phyloP scores from a whole-genome alignment of 2,113 vertebrate genomes.

The Notiomystis cincta region DNA sequence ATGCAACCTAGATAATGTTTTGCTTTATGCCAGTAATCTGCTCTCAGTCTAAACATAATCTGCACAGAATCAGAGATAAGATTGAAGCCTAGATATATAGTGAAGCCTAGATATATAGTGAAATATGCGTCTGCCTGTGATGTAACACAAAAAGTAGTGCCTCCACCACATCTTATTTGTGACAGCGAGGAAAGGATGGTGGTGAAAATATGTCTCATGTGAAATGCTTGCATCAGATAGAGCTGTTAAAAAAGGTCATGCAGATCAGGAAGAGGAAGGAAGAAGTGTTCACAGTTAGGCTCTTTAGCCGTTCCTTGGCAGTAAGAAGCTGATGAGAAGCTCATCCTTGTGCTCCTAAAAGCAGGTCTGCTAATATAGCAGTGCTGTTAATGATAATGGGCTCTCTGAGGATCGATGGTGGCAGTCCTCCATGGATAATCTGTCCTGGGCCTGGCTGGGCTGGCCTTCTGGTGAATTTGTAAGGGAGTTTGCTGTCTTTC shows the following conservation, averaged over 20 bases:
- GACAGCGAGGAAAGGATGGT: neutral
- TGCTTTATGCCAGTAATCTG: neutral
- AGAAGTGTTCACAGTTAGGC: neutral
- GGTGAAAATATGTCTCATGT: neutral
- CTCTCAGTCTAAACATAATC: neutral
- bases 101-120: neutral
- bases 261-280: neutral
- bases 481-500: neutral
- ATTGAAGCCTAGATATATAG: neutral
- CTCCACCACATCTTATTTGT: neutral
- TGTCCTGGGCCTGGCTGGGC: neutral
- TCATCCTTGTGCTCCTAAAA: neutral
- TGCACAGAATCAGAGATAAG: neutral
- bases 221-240: neutral
- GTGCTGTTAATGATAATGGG: neutral
- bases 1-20: neutral
- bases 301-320: neutral
- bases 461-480: neutral
- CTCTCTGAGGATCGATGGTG: neutral
- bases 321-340: neutral
- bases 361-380: neutral
- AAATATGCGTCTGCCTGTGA: neutral
- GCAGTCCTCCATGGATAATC: neutral
- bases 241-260: neutral
- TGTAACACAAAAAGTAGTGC: neutral